A percentile compares a stretch with the other conserved stretches of the same genome.
Evolutionary conservation across 2,113 vertebrate species (phyloP).

Genomic region (Rattus norvegicus): GRCr8 NC_086031.1:54283501-54284000

Average conservation of each 20-base stretch:
- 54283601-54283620: neutral
- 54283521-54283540: neutral
- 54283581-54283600: neutral
- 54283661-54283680: neutral
- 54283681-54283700: neutral
- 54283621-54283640: neutral
- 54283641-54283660: neutral
- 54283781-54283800: neutral
- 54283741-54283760: neutral
- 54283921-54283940: neutral
- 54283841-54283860: neutral
- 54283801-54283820: neutral
- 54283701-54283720: neutral
- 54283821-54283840: neutral
- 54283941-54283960: neutral
- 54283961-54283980: neutral
- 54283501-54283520: neutral
- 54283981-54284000: neutral
- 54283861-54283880: neutral
- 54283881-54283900: neutral
- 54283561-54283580: neutral
- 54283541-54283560: neutral
- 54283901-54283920: neutral
- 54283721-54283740: neutral
- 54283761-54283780: neutral